These are phyloP conservation scores for Ispidina lecontei DNA, from an alignment of 2,797 vertebrate species.

Conservation along the genomic window DNA sequence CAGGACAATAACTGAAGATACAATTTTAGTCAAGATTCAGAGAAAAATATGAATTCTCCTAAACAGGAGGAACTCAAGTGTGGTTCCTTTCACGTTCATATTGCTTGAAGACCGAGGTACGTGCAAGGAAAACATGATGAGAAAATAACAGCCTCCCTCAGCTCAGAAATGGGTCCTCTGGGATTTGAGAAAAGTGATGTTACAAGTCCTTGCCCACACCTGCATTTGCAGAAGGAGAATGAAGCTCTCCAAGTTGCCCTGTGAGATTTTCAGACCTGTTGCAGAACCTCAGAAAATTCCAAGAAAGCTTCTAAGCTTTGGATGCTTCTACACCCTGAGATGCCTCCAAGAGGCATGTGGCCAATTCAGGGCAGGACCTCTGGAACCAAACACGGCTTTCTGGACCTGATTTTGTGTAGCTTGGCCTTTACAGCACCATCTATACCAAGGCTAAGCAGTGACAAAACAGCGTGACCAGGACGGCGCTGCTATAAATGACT, in stretches of 20 bases:
- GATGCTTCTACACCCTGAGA: not conserved
- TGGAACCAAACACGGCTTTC: slow-evolving; percentile 8
- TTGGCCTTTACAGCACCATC: slow-evolving; percentile 7
- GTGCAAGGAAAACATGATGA: slow-evolving; percentile 42
- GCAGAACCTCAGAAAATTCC: not conserved
- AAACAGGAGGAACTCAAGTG: not conserved
- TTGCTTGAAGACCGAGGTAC: slow-evolving; percentile 37
- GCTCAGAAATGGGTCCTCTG: not conserved
- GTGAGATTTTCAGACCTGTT: not conserved
- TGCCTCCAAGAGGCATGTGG: not conserved
- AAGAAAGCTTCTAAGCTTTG: not conserved
- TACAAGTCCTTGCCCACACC: not conserved
- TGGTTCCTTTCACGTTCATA: not conserved
- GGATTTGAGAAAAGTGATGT: not conserved
- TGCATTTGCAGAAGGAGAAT: not conserved
- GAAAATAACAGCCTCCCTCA: slow-evolving; percentile 47
- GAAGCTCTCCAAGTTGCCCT: not conserved
- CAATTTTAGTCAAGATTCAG: not conserved
- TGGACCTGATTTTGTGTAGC: not conserved
- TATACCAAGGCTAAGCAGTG: not conserved
- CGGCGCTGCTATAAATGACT: not conserved
- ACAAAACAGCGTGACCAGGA: not conserved
- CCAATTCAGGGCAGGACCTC: slow-evolving; percentile 5
- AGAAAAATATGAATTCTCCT: slow-evolving; percentile 7
- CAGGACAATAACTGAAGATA: not conserved